Base-by-base conservation (phyloP, 1,140 invertebrate genomes). In the Paraescarpia echinospica region DNA sequence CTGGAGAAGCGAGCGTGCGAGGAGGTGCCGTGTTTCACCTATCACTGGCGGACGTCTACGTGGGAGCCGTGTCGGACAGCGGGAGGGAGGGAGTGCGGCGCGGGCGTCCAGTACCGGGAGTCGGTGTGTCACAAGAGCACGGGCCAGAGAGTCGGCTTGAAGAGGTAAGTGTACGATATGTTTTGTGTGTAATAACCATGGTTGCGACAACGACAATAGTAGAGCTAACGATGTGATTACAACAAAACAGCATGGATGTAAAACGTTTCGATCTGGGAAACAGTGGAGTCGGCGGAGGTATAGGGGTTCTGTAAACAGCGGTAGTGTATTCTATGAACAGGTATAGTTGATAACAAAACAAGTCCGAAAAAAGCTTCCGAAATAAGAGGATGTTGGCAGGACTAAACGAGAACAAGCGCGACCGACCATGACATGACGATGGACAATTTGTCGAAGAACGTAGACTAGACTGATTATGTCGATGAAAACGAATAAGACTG, bases 1-100 rank as follows among this genome's bases (percentile, higher is more conserved):
- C 22, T 92, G 33, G 93, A 93, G 91, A 93, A 93, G 88, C 89
- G 91, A 8, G 59, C 35, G 59, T 93, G 93, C 92, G 34, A 59
- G 35, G 90, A 92, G 34, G 35, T 91, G 22, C 77, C 35, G 1
- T 91, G 90, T 33, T 18, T 35, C 92, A 92, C 92, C 27, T 93
- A 93, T 35, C 35, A 92, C 89, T 93, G 93, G 93, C 41, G 35
- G 12, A 41, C 90, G n/a, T 91, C 89, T 9, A 9, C 14, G 33
- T 92, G 93, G 92, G 51, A 35, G 14, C 9, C n/a, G 6, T 93
- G 92, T 34, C 35, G 34, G 27, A 34, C 77, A 31, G 18, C 34
- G 34, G 93, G 35, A 89, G n/a, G 89, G n/a, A 14, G 35, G 48
- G 33, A 90, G 0, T 93, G 93, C 89, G 93, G 93, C 31, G 8